Base-by-base conservation (phyloP, 2,888 invertebrate genomes). In the Thalpophila matura region DNA sequence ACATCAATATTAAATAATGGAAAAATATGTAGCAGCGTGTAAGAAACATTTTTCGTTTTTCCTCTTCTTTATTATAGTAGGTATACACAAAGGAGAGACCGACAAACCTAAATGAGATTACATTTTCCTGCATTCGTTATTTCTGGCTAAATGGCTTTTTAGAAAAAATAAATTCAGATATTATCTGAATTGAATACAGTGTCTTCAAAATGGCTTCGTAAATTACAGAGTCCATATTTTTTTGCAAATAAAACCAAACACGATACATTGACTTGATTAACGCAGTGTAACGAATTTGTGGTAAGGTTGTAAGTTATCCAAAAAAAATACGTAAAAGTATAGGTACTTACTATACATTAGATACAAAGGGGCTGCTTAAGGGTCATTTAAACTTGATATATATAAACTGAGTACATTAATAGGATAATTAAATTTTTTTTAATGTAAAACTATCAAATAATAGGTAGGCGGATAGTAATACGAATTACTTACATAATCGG, bases 211-310 rank as follows among this genome's bases (percentile, higher is more conserved):
- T 64, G 29, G 7, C 43, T 26, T 54, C 45, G 18, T 73, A 47
- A 65, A 42, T 55, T 53, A 73, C 40, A 38, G 18, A 5, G 27
- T 1, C 20, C 16, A 49, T n/a, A n/a, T n/a, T n/a, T n/a, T 40
- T 53, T 70, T 16, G 43, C 38, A 45, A 60, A 69, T 47, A 56
- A 63, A 70, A 69, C 38, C 47, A 62, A 69, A 55, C 55, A 72
- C 70, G 55, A 72, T 63, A 74, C 75, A 72, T 75, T 75, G 51
- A 31, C 47, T 56, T 57, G 38, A 74, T 56, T 58, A 62, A 69
- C 58, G 58, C 47, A 45, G 70, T 58, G 55, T 63, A 56, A 62
- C n/a, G 7, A 51, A 70, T 63, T 42, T 49, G 58, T 62, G 58
- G 57, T 40, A 24, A 42, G 38, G 26, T 37, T 67, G 29, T 47